A percentile compares a stretch with the other conserved stretches of the same genome.
Evolutionary conservation across 2,797 vertebrate species (phyloP).

Genomic region (Varecia variegata): DNA sequence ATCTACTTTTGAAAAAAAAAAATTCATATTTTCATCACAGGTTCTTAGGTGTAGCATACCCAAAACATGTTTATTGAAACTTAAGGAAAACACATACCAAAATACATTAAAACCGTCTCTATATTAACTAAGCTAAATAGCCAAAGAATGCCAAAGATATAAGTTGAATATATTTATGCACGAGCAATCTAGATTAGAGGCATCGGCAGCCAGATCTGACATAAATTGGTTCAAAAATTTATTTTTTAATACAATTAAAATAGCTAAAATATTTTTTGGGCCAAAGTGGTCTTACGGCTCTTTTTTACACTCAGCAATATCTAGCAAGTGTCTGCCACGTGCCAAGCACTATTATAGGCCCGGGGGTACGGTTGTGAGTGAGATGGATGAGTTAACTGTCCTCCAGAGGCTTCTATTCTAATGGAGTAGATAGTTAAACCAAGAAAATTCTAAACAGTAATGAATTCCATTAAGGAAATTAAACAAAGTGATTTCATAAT

Average conservation of each 20-base stretch:
- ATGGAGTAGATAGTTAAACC: not conserved
- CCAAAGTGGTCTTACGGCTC: not conserved
- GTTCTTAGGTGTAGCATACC: not conserved
- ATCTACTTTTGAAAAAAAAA: not conserved
- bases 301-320: not conserved
- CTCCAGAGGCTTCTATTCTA: not conserved
- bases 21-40: not conserved
- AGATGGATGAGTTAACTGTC: not conserved
- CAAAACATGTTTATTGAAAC: not conserved
- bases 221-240: not conserved
- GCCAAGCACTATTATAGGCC: not conserved
- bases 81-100: not conserved
- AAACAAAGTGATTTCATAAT: not conserved
- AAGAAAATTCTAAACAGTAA: not conserved
- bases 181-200: not conserved
- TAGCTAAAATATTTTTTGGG: not conserved
- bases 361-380: not conserved
- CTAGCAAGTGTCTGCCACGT: not conserved
- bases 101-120: not conserved
- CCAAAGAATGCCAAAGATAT: not conserved
- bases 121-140: not conserved
- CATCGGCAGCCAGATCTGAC: not conserved
- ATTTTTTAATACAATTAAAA: not conserved
- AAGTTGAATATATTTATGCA: not conserved
- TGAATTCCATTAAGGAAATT: not conserved